Conservation (phyloP, 2,113 vertebrate species). For the Hepsetus odoe region DNA sequence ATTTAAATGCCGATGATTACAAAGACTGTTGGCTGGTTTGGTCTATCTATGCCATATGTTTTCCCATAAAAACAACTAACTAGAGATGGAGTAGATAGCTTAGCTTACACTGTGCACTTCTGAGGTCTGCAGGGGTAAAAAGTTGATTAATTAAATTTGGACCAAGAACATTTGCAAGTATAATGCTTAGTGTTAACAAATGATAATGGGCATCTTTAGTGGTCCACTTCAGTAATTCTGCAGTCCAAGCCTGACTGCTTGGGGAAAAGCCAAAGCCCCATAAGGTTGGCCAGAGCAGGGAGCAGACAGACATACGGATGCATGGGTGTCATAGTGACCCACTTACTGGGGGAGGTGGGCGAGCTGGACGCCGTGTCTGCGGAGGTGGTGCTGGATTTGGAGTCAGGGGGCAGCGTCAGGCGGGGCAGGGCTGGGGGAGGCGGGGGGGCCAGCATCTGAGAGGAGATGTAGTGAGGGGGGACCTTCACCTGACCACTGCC, state of each 20-base stretch:
- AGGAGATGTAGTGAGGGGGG: slow-evolving; percentile 89
- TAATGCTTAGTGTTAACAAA: no score
- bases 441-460: slow-evolving; percentile 90
- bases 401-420: slow-evolving; percentile 83
- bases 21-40: no score
- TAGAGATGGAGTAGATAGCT: no score
- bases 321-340: slow-evolving; percentile 36
- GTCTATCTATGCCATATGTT: no score
- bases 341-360: slow-evolving; percentile 91
- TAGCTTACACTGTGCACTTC: no score
- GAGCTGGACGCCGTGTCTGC: slow-evolving; percentile 86
- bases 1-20: no score
- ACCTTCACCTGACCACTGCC: slow-evolving; percentile 93
- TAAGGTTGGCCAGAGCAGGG: slow-evolving; percentile 5
- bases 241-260: not conserved
- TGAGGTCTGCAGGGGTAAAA: no score
- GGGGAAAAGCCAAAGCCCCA: not conserved
- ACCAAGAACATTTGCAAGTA: no score
- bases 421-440: slow-evolving; percentile 84
- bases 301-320: not conserved
- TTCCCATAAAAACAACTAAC: no score
- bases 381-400: slow-evolving; percentile 88
- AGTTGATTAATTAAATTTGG: no score
- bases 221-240: no score
- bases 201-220: no score